A percentile compares a stretch with the other conserved stretches of the same genome.
phyloP scores from a whole-genome alignment of 2,797 vertebrate species.

The Fringilla coelebs region DNA sequence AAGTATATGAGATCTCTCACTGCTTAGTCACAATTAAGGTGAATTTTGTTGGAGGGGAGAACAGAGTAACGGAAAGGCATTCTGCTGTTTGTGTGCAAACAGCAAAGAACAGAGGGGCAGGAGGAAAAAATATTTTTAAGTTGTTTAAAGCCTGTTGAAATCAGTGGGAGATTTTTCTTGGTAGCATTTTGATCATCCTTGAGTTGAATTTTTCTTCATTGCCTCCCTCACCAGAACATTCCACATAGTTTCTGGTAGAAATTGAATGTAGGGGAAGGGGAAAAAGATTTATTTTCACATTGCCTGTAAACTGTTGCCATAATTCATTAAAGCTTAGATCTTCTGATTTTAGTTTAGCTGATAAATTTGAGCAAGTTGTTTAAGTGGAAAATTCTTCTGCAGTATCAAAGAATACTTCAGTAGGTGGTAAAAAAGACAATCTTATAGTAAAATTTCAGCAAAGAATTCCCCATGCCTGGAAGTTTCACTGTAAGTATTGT shows the following conservation, averaged over 20 bases:
- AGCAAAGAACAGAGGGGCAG: neutral
- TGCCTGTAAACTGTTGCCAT: conserved; percentile 6
- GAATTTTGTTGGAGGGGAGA: neutral
- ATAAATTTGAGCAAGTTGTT: conserved; percentile 15
- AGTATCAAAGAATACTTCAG: neutral
- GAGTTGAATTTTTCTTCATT: neutral
- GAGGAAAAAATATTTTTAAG: neutral
- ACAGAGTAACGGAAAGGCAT: neutral
- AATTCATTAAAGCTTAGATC: conserved; percentile 31
- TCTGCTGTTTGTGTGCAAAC: neutral
- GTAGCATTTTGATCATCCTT: neutral
- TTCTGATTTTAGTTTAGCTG: conserved; percentile 23
- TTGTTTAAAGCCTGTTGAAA: neutral
- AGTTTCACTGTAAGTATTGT: neutral
- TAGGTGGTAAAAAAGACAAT: neutral
- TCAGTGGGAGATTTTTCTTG: neutral
- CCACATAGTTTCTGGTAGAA: neutral
- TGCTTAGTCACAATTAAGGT: neutral
- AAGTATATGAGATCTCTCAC: neutral
- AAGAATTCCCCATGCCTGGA: conserved; percentile 15
- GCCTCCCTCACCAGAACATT: neutral
- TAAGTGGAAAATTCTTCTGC: neutral
- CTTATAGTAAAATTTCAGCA: neutral
- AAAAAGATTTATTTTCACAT: neutral
- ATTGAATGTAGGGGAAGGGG: neutral